phyloP scores from a whole-genome alignment of 37 sponge, comb jelly and placozoan species.

The Halisarca cf. caerulea region DNA sequence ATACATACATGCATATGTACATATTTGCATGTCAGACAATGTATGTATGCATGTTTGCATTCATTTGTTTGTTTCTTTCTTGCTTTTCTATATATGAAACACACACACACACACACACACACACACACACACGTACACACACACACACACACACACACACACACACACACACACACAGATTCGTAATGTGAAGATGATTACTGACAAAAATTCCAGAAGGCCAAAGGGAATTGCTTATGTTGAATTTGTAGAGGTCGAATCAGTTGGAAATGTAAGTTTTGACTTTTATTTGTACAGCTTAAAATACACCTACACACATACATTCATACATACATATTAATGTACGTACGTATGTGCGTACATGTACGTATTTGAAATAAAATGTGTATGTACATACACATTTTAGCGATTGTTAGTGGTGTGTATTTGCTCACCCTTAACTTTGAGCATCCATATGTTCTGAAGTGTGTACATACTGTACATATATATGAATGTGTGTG shows the following conservation, averaged over 20 bases:
- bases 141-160: neutral
- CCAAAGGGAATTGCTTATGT: slow-evolving; percentile 99
- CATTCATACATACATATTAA: neutral
- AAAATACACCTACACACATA: neutral
- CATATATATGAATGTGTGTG: too few relatives aligned
- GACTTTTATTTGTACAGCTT: neutral
- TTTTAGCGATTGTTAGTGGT: too few relatives aligned
- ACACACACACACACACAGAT: slow-evolving; percentile 36
- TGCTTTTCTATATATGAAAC: too few relatives aligned
- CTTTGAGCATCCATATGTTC: too few relatives aligned
- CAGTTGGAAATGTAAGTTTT: slow-evolving; percentile 50
- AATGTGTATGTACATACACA: too few relatives aligned
- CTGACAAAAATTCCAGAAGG: slow-evolving; percentile 91
- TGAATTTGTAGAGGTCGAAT: slow-evolving; percentile 83
- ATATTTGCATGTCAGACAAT: neutral
- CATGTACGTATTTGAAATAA: too few relatives aligned
- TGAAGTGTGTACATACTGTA: too few relatives aligned
- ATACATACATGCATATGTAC: neutral
- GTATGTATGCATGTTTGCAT: too few relatives aligned
- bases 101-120: too few relatives aligned
- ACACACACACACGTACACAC: too few relatives aligned
- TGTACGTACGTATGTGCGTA: neutral
- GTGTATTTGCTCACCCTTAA: too few relatives aligned
- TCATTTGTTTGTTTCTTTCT: too few relatives aligned
- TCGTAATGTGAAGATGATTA: slow-evolving; percentile 83